Base-by-base conservation (phyloP, 2,797 vertebrate species). In the Rallus crepitans region DNA sequence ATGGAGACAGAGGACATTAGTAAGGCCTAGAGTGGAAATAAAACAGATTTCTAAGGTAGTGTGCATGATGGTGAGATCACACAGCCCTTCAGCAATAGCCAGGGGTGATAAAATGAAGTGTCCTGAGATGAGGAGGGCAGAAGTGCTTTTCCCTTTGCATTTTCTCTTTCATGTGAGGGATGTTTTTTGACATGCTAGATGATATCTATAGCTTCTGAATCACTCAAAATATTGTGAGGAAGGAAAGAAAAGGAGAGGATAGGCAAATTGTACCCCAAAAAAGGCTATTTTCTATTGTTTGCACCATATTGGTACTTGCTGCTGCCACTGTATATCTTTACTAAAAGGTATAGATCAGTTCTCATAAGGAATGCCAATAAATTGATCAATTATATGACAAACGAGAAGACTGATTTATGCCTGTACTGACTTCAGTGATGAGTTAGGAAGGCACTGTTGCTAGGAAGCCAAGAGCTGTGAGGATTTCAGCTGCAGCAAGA, bases 401-500 rank as follows among this genome's bases (percentile, higher is more conserved):
- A 77, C 70, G 71, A 63, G 80, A 45, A 82, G 55, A 64, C 20
- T 71, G 87, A 85, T 87, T 82, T 80, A 45, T 87, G 35, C 33
- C 64, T 87, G 11, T 73, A 30, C 57, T 80, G 20, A 71, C 71
- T 87, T 45, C 37, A 85, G 57, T 28, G 75, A 75, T 77, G 52
- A 94, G 75, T 82, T 85, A 92, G 56, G 64, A 85, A 89, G 60
- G 40, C 47, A 57, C 57, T 82, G 95, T 95, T 97, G 92, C 93
- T 95, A 96, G 93, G 95, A 96, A 91, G 92, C 95, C 90, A 92
- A 63, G 50, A 89, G 39, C 57, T 57, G 9, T 50, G 30, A 93
- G 71, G 47, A 89, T 91, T 93, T 93, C 55, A 59, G 17, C 40
- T 60, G 57, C 78, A 91, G 69, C 11, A 91, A 24, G 56, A 65